Base-by-base conservation (phyloP, 2,113 vertebrate genomes). In the Kryptolebias marmoratus region DNA sequence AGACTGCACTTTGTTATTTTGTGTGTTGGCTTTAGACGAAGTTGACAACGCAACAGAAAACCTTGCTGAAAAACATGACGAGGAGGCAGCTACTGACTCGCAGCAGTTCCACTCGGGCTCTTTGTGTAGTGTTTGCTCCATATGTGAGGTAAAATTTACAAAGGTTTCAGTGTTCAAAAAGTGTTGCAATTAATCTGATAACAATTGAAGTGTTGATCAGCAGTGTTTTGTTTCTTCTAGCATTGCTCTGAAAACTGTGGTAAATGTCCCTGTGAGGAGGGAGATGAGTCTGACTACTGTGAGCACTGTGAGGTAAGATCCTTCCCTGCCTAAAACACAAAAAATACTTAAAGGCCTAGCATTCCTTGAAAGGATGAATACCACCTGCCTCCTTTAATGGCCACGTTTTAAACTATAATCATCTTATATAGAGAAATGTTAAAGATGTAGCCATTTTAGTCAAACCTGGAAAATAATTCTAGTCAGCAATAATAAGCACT, bases 181-280 rank as follows among this genome's bases (percentile, higher is more conserved):
- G 16, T 52, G 49, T 22, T 52, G 18, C 16, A 52, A 16, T 52
- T 5, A 16, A 2, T 53, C 50, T 53, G 48, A 18, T 49, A 22
- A 27, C 12, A 14, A 1, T 3, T 18, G 6, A 27, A 53, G 7
- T 8, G 1, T 22, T 64, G 6, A 42, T 70, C 16, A 50, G 10
- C 5, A 0, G 14, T 22, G 14, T 63, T 55, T 13, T 1, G 22
- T 60, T 28, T 64, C 50, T 48, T 68, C 70, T 45, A 96, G 96
- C 81, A 94, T 71, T 97, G 96, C 73, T 86, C 77, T 36, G 68
- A 70, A 0, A 67, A 84, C 18, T 96, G 96, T 83, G 94, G 92
- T 9, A 86, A 87, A 11, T 96, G 96, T 30, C 95, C 93, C 0
- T 97, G 96, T 78, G 89, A 94, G 3, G 94, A 94, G 56, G 95